These are phyloP conservation scores for Whitmania pigra DNA, from an alignment of 1,140 invertebrate genomes.

Conservation along the genomic window DNA sequence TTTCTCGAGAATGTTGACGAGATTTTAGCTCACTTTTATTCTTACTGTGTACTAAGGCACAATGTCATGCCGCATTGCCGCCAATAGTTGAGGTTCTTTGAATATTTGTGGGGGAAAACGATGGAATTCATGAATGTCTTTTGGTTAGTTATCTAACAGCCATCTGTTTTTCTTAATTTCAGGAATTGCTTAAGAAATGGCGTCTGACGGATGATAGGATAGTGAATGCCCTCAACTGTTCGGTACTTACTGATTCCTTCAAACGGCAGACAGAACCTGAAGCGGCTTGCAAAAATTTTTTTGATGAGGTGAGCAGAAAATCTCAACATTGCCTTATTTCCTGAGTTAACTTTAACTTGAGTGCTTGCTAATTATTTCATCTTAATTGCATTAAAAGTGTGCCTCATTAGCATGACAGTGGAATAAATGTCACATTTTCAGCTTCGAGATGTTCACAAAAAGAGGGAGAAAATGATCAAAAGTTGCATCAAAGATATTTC, in stretches of 20 bases:
- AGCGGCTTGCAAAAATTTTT: slow-evolving; percentile 1
- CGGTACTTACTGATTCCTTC: slow-evolving; percentile 5
- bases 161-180: background rate
- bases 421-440: background rate
- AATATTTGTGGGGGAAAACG: too few relatives aligned
- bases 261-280: background rate
- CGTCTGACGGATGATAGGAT: background rate
- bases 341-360: background rate
- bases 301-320: background rate
- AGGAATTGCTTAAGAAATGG: background rate
- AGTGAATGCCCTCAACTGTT: slow-evolving; percentile 7
- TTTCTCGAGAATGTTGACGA: too few relatives aligned
- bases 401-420: background rate
- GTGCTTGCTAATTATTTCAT: background rate
- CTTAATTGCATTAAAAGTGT: background rate
- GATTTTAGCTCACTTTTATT: too few relatives aligned
- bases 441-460: background rate
- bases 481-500: background rate
- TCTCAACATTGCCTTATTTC: background rate
- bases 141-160: too few relatives aligned
- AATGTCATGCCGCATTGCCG: too few relatives aligned
- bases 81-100: too few relatives aligned
- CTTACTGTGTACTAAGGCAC: too few relatives aligned
- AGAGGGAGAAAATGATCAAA: background rate
- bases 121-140: too few relatives aligned